Percentiles rank a stretch among this genome's conserved stretches.
phyloP scores from a whole-genome alignment of 2,888 invertebrate species.

The Drosophila atripex region DNA sequence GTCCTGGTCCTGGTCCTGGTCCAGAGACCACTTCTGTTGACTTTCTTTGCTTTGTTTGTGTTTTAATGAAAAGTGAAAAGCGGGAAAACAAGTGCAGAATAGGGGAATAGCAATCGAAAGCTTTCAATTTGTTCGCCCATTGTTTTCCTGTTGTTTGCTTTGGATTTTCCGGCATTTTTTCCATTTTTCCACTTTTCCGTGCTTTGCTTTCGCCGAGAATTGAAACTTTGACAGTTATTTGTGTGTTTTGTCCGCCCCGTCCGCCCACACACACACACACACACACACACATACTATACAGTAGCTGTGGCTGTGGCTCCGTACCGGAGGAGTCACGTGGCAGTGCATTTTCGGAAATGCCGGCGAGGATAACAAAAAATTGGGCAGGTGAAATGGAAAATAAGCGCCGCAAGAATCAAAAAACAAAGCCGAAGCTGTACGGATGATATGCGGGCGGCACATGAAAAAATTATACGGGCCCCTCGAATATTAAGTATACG shows the following conservation, averaged over 20 bases:
- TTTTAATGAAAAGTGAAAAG: slow-evolving; percentile 22
- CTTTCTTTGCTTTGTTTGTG: background rate
- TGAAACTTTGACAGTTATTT: slow-evolving; percentile 47
- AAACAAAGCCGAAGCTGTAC: background rate
- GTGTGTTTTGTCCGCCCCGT: slow-evolving; percentile 36
- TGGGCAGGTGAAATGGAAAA: slow-evolving; percentile 37
- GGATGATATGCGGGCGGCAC: background rate
- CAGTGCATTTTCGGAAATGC: slow-evolving; percentile 15
- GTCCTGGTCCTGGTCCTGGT: background rate
- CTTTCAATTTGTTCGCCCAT: slow-evolving; percentile 33
- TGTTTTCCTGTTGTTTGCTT: slow-evolving; percentile 30
- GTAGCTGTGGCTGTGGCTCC: background rate
- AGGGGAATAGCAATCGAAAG: slow-evolving; percentile 14
- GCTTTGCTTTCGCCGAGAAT: slow-evolving; percentile 31
- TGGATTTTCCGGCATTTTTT: slow-evolving; percentile 6
- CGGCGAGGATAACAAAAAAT: slow-evolving; percentile 17
- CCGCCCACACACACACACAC: slow-evolving; percentile 22
- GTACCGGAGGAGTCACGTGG: slow-evolving; percentile 15
- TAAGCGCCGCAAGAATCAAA: slow-evolving; percentile 18
- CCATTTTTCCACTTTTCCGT: background rate
- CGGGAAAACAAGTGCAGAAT: slow-evolving; percentile 8
- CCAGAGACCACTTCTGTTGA: background rate
- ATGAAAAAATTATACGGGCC: background rate
- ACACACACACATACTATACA: background rate
- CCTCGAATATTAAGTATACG: background rate